Conservation (phyloP, 2,888 invertebrate species). For the Linnaemya tessellans region DNA sequence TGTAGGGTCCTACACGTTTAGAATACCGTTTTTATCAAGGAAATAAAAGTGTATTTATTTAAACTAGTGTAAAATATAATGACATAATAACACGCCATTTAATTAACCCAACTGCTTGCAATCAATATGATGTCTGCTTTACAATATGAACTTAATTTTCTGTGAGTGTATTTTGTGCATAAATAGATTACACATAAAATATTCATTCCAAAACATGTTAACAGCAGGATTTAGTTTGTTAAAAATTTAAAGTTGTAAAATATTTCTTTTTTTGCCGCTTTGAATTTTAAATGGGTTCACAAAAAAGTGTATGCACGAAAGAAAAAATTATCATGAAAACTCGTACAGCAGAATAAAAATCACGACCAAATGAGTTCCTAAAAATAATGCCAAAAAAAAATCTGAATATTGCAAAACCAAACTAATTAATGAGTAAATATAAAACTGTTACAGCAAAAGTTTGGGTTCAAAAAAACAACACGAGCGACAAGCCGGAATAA, state of each 20-base stretch:
- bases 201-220: constrained; percentile 39
- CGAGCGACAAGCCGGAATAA: constrained; percentile 2
- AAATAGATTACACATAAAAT: constrained; percentile 21
- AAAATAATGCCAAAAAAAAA: constrained; percentile 15
- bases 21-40: no score
- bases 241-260: constrained; percentile 34
- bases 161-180: constrained; percentile 13
- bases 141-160: background rate
- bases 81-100: no score
- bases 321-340: constrained; percentile 21
- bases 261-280: constrained; percentile 25
- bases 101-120: background rate
- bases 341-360: constrained; percentile 35
- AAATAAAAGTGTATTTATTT: no score
- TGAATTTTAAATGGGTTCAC: constrained; percentile 44
- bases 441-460: constrained; percentile 28
- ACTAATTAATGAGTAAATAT: constrained; percentile 58
- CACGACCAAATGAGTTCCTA: constrained; percentile 32
- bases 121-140: background rate
- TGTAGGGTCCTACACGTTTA: no score
- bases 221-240: constrained; percentile 45
- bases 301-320: constrained; percentile 3
- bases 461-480: background rate
- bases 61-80: no score
- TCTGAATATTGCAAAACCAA: constrained; percentile 44